Base-by-base conservation (phyloP, 1,140 invertebrate genomes). In the Nomia melanderi region DNA sequence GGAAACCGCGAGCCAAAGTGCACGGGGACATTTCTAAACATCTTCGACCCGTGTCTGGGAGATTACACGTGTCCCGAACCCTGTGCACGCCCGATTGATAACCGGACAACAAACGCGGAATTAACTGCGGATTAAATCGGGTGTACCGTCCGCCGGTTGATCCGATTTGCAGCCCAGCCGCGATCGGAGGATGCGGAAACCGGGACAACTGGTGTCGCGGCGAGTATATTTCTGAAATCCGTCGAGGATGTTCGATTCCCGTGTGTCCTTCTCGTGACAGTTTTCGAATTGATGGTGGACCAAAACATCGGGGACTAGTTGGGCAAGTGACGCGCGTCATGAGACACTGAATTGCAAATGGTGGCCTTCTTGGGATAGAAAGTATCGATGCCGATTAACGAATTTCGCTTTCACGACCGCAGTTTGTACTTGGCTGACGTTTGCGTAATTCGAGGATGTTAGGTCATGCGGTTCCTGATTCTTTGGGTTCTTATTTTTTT, bases 41-140 rank as follows among this genome's bases (percentile, higher is more conserved):
- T 23, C 14, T 71, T 66, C 17, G 20, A 50, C 31, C 12, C 11
- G 12, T 44, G 33, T 63, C 23, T n/a, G 47, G n/a, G 23, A 41
- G 79, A 82, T 81, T 76, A 82, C 78, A 76, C 64, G 79, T 82
- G 59, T 54, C 44, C 8, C 23, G 33, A 20, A 31, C 39, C 54
- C 14, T 20, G 54, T 47, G 44, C 36, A 36, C 17, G 31, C 33
- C 31, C 12, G 64, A 81, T 76, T 80, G 74, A 81, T 53, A 50
- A 80, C 27, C 20, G n/a, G 29, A 41, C 27, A 62, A 47, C 17
- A 14, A n/a, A 20, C 57, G 11, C 25, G 47, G 25, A 31, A 72
- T 72, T 72, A 57, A 29, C 36, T 33, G 47, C 39, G 25, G 31
- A 79, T 66, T 54, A 60, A 75, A 69, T 39, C 50, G 66, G 20